These are phyloP conservation scores for Gadopsis bispinosus DNA, from an alignment of 2,797 vertebrate species.

Conservation along the genomic window DNA sequence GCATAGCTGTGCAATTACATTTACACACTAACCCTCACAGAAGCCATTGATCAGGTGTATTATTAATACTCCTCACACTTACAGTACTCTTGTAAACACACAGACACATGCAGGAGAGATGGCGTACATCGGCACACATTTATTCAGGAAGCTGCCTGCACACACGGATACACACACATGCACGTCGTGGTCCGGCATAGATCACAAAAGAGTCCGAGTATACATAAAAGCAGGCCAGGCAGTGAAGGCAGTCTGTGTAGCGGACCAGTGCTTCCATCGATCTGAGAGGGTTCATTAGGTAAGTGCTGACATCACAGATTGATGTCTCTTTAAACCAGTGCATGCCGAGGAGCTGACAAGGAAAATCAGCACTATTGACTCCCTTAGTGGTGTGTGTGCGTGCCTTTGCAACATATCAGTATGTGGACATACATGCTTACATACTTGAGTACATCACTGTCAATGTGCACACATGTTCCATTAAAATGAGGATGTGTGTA, in stretches of 20 bases:
- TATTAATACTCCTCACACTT: constrained; percentile 5
- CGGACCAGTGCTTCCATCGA: constrained; percentile 90
- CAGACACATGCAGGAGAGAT: constrained; percentile 23
- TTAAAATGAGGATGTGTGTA: constrained; percentile 53
- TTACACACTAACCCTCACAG: not conserved
- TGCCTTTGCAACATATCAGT: constrained; percentile 47
- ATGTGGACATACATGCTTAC: constrained; percentile 50
- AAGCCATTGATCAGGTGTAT: constrained; percentile 24
- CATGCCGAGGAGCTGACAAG: constrained; percentile 88
- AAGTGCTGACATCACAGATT: constrained; percentile 99
- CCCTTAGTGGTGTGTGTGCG: constrained; percentile 80
- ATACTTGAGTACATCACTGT: constrained; percentile 54
- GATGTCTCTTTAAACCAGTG: constrained; percentile 99
- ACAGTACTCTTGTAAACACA: constrained; percentile 7
- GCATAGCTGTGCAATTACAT: constrained; percentile 15
- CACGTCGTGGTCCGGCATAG: constrained; percentile 44
- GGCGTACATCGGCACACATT: constrained; percentile 26
- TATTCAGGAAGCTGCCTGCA: constrained; percentile 18
- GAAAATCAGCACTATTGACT: constrained; percentile 98
- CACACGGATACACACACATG: constrained; percentile 54
- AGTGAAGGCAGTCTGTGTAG: constrained; percentile 78
- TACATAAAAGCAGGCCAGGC: constrained; percentile 74
- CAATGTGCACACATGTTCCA: constrained; percentile 46
- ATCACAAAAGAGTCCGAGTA: constrained; percentile 65
- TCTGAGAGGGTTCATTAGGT: constrained; percentile 97